Evolutionary conservation across 2,113 vertebrate genomes (phyloP), one percentile per base, ranked within the genome.

Genomic region (Glareola pratincola): DNA sequence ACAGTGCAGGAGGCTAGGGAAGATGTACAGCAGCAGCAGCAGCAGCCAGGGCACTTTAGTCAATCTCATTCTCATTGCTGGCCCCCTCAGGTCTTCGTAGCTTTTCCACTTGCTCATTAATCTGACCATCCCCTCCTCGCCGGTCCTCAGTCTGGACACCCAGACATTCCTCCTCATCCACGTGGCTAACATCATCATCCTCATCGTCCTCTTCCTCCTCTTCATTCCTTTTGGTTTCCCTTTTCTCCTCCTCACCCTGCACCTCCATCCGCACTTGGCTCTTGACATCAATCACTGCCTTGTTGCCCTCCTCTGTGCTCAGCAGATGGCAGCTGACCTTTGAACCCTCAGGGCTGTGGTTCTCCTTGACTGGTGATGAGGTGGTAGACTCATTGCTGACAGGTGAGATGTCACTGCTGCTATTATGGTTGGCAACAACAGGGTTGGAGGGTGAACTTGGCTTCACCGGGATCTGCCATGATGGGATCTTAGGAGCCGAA

Each of bases 361-460:
- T 98, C 80, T 99, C 99, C 97, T 99, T 99, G 84, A 98, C 84
- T 0, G 99, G 99, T 2, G 99, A 99, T 1, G 99, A 98, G 22
- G 98, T 97, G 47, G 97, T 79, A 0, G 99, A 99, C 97, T 99
- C 99, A 0, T 99, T 99, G 97, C 99, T 99, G 96, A 99, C 99
- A 0, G 99, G 99, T 0, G 99, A 99, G 98, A 99, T 99, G 98
- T 99, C 99, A 3, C 99, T 99, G 98, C 99, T 99, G 98, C 99
- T 99, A 97, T 99, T 99, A 96, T 99, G 99, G 98, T 98, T 99
- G 96, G 96, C 94, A 2, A 98, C 97, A 0, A 97, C 98, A 0
- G 99, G 92, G 97, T 96, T 98, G 83, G 99, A 98, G 41, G 98
- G 98, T 0, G 98, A 98, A 5, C 98, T 97, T 0, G 99, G 98